Conservation (phyloP, 2,888 invertebrate species). For the Parthenolecanium corni region DNA sequence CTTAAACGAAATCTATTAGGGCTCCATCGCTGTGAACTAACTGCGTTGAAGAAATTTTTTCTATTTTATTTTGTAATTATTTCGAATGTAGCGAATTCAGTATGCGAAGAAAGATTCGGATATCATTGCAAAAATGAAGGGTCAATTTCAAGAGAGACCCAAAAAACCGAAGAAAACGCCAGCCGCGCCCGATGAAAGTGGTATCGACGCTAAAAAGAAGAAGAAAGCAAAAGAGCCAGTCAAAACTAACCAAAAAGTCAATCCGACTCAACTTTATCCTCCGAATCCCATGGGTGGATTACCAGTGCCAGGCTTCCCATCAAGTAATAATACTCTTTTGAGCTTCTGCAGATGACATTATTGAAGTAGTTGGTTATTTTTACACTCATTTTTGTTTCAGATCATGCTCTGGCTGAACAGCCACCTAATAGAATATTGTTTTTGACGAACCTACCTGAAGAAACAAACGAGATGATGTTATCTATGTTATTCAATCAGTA, state of each 20-base stretch:
- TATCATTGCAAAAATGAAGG: conserved; percentile 91
- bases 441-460: conserved; percentile 96
- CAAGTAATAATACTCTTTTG: background rate
- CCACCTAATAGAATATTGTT: conserved; percentile 99
- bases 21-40: too few species aligned
- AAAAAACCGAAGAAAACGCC: conserved; percentile 63
- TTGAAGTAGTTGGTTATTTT: background rate
- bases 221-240: conserved; percentile 59
- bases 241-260: background rate
- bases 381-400: conserved; percentile 11
- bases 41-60: background rate
- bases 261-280: conserved; percentile 6
- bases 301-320: conserved; percentile 1
- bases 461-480: conserved; percentile 98
- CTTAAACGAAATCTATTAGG: too few species aligned
- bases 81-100: conserved; percentile 66
- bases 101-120: conserved; percentile 93
- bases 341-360: background rate
- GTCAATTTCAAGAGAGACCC: conserved; percentile 89
- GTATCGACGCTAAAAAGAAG: conserved; percentile 45
- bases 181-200: conserved; percentile 49
- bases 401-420: conserved; percentile 61
- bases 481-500: conserved; percentile 96
- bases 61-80: background rate
- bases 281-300: conserved; percentile 8